Conservation (phyloP, 2,797 vertebrate species). For the Sparidentex hasta region DNA sequence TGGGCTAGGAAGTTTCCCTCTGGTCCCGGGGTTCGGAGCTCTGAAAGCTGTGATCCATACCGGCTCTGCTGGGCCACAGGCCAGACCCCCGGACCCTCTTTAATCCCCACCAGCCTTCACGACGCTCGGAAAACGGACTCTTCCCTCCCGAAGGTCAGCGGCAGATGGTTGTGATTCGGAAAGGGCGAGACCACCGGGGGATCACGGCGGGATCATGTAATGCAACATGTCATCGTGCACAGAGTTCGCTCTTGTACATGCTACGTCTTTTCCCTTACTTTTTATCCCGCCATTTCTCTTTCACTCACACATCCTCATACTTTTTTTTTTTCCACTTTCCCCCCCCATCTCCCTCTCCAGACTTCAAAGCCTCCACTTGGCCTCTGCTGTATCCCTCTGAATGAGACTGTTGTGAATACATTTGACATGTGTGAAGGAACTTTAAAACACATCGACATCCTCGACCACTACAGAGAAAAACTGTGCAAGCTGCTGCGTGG, state of each 20-base stretch:
- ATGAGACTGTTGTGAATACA: conserved; percentile 57
- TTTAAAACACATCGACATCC: conserved; percentile 58
- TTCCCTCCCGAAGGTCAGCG: conserved; percentile 74
- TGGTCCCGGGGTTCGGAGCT: conserved; percentile 49
- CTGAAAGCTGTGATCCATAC: conserved; percentile 65
- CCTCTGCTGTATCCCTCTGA: conserved; percentile 43
- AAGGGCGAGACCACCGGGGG: conserved; percentile 67
- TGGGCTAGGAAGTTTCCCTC: conserved; percentile 70
- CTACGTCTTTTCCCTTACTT: conserved; percentile 3
- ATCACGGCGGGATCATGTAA: conserved; percentile 69
- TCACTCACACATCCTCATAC: conserved; percentile 36
- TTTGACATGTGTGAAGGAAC: conserved; percentile 66
- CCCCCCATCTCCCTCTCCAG: conserved; percentile 12
- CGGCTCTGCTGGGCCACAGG: conserved; percentile 46
- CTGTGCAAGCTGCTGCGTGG: conserved; percentile 55
- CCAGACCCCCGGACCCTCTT: conserved; percentile 66
- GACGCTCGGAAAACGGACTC: conserved; percentile 60
- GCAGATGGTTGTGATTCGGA: conserved; percentile 73
- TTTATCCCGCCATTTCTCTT: conserved; percentile 10
- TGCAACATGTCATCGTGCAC: conserved; percentile 73
- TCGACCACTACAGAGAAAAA: conserved; percentile 50
- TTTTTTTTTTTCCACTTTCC: conserved; percentile 8
- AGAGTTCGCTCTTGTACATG: conserved; percentile 39
- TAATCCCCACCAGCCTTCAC: conserved; percentile 59
- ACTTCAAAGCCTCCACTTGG: conserved; percentile 60